phyloP scores from a whole-genome alignment of 2,113 vertebrate species.

The Burhinus bistriatus region DNA sequence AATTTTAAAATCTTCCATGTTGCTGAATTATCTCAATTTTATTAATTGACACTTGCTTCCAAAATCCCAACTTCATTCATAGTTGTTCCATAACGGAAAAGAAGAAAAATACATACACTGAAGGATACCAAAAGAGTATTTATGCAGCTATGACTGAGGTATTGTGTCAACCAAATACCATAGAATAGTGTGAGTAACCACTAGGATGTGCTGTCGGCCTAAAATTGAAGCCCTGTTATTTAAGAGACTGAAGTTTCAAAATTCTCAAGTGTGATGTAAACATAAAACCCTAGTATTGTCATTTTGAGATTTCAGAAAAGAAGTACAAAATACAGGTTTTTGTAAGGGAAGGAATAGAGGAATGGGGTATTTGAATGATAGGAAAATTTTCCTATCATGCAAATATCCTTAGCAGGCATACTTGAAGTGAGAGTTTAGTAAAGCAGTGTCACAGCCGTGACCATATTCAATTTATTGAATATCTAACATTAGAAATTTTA shows the following conservation, averaged over 20 bases:
- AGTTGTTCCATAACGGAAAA: background rate
- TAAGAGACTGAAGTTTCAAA: background rate
- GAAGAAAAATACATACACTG: background rate
- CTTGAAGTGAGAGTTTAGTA: background rate
- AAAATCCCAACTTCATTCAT: background rate
- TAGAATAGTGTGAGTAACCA: constrained; percentile 12
- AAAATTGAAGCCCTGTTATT: background rate
- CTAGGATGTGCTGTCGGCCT: constrained; percentile 70
- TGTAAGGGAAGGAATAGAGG: background rate
- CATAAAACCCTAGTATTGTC: background rate
- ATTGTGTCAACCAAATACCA: background rate
- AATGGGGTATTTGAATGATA: background rate
- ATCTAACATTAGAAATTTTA: background rate
- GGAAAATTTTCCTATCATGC: background rate
- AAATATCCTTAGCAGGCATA: background rate
- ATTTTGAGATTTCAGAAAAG: background rate
- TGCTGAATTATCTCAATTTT: background rate
- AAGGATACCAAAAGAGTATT: background rate
- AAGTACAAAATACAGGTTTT: background rate
- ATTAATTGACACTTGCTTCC: background rate
- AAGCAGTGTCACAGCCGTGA: background rate
- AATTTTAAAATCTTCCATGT: background rate
- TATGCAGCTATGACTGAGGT: background rate
- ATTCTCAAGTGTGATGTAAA: background rate
- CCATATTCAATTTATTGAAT: background rate